These are phyloP conservation scores for Pegoplata infirma DNA, from an alignment of 2,888 invertebrate species.

Conservation along the genomic window DNA sequence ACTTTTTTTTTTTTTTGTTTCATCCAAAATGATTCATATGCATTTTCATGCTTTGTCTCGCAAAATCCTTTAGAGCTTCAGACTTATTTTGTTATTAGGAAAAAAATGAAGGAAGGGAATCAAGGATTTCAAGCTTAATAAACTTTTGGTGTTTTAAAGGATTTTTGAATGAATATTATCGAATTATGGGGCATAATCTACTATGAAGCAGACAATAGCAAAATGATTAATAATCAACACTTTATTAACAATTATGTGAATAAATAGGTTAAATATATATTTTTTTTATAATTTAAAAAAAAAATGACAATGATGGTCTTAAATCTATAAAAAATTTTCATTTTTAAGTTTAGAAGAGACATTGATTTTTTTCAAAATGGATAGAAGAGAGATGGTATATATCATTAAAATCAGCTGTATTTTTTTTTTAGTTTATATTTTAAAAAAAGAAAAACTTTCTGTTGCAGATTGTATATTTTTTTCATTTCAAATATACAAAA, in stretches of 20 bases:
- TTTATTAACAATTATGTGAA: constrained; percentile 21
- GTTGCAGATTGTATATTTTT: no score
- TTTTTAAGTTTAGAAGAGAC: not conserved
- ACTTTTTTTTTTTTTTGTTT: not conserved
- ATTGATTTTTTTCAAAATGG: no score
- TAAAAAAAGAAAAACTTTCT: no score
- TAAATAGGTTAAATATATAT: not conserved
- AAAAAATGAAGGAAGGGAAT: no score
- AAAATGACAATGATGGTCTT: no score
- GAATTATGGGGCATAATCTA: no score
- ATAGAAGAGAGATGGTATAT: no score
- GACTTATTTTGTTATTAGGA: constrained; percentile 10
- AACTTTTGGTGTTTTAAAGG: constrained; percentile 23
- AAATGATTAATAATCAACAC: constrained; percentile 24
- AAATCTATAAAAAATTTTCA: not conserved
- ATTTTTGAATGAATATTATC: constrained; percentile 2
- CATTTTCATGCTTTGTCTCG: constrained; percentile 1
- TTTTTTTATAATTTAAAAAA: no score
- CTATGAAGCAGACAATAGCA: not conserved
- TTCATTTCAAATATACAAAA: not conserved
- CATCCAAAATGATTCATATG: constrained; percentile 28
- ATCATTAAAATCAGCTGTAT: no score
- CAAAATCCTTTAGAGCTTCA: constrained; percentile 1
- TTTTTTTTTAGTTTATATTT: no score
- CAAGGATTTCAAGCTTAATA: constrained; percentile 17